These are phyloP conservation scores for Cosmia trapezina DNA, from an alignment of 2,888 invertebrate species.

Conservation along the genomic window DNA sequence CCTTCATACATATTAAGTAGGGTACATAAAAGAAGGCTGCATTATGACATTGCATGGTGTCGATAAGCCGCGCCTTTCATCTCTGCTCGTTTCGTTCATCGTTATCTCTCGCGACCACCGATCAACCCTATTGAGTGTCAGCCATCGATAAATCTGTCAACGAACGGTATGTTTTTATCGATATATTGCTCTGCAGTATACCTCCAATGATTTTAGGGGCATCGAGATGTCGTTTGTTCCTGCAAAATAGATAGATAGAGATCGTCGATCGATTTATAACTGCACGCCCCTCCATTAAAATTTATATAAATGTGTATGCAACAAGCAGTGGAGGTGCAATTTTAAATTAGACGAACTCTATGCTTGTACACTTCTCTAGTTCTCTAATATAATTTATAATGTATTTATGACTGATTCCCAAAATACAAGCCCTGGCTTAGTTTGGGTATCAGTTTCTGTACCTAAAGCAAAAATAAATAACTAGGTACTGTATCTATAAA, in stretches of 20 bases:
- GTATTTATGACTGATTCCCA: too few species aligned
- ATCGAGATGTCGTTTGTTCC: not conserved
- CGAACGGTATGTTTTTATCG: constrained; percentile 39
- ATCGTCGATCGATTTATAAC: too few species aligned
- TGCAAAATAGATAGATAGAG: not conserved
- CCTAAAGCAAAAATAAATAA: too few species aligned
- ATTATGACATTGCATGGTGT: constrained; percentile 37
- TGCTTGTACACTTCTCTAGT: too few species aligned
- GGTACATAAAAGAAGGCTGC: constrained; percentile 32
- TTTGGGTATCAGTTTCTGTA: too few species aligned
- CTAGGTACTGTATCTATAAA: too few species aligned
- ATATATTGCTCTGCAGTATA: constrained; percentile 15
- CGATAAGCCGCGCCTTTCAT: constrained; percentile 57
- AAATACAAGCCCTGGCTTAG: too few species aligned
- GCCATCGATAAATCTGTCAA: constrained; percentile 56
- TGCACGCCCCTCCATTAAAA: too few species aligned
- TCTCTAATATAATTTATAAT: too few species aligned
- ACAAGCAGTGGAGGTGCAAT: too few species aligned
- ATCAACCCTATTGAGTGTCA: constrained; percentile 47
- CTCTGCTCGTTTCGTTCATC: constrained; percentile 28
- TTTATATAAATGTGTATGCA: too few species aligned
- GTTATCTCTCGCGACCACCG: constrained; percentile 52
- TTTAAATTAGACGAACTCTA: too few species aligned
- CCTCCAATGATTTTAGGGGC: constrained; percentile 1
- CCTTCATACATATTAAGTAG: constrained; percentile 28